Conservation (phyloP, 2,888 invertebrate species). For the Malacosoma neustria region DNA sequence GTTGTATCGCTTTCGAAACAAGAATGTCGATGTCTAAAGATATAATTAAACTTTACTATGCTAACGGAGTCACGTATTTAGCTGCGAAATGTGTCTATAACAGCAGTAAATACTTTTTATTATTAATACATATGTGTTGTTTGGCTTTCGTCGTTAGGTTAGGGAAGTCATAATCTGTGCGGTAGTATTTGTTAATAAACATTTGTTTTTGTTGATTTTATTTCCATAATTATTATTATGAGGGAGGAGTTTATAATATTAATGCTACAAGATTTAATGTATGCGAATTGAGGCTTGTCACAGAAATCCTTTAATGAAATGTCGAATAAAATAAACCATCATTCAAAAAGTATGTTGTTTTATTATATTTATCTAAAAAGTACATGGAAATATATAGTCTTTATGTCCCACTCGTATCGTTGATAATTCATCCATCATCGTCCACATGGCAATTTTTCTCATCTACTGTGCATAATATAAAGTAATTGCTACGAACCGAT, state of each 20-base stretch:
- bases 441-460: no score
- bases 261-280: slow-evolving; percentile 67
- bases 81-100: background rate
- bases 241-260: slow-evolving; percentile 59
- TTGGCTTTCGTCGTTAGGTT: slow-evolving; percentile 71
- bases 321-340: slow-evolving; percentile 73
- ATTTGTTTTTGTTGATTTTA: slow-evolving; percentile 72
- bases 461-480: no score
- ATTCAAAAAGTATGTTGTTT: slow-evolving; percentile 28
- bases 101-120: slow-evolving; percentile 25
- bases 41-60: no score
- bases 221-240: slow-evolving; percentile 64
- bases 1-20: no score
- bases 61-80: no score
- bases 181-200: slow-evolving; percentile 57
- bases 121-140: slow-evolving; percentile 49
- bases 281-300: slow-evolving; percentile 71
- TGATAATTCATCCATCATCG: no score
- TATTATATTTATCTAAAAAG: no score
- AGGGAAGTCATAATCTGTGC: slow-evolving; percentile 51
- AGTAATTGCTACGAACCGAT: no score
- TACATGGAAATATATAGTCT: no score
- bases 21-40: no score
- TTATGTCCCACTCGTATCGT: no score
- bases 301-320: slow-evolving; percentile 68